These are phyloP conservation scores for Acanthornis magna DNA, from an alignment of 2,797 vertebrate species.

Conservation along the genomic window DNA sequence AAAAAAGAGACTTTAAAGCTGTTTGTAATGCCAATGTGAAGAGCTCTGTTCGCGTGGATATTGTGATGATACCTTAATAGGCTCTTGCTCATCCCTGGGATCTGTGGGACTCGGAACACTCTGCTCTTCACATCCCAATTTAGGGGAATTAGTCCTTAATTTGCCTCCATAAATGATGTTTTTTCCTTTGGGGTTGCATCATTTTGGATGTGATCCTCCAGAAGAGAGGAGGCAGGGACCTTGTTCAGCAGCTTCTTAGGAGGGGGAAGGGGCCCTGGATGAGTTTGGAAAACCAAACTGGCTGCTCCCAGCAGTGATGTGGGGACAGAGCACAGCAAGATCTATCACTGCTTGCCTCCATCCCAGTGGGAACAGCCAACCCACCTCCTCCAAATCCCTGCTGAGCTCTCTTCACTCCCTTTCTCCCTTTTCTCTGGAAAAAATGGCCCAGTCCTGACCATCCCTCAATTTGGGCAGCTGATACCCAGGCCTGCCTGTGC, in stretches of 20 bases:
- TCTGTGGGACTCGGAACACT: background rate
- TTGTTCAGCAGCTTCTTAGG: background rate
- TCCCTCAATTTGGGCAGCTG: background rate
- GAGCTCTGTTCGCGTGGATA: background rate
- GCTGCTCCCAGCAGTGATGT: background rate
- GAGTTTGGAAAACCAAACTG: background rate
- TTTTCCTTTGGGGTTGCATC: background rate
- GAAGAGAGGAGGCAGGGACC: background rate
- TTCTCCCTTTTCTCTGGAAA: background rate
- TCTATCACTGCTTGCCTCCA: background rate
- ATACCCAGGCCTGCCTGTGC: background rate
- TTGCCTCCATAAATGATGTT: background rate
- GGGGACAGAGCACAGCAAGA: background rate
- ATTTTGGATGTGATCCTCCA: background rate
- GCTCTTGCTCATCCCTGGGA: background rate
- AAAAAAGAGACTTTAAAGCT: background rate
- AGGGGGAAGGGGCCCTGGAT: background rate
- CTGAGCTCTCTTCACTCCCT: background rate
- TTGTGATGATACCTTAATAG: conserved; percentile 25
- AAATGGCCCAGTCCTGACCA: background rate
- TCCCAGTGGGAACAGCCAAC: background rate
- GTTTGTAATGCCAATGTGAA: background rate
- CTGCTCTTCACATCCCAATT: conserved; percentile 5
- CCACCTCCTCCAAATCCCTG: background rate
- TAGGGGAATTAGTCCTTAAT: background rate